Evolutionary conservation across 2,797 vertebrate genomes (phyloP).

Genomic region (Cynodonichthys magdalenae): DNA sequence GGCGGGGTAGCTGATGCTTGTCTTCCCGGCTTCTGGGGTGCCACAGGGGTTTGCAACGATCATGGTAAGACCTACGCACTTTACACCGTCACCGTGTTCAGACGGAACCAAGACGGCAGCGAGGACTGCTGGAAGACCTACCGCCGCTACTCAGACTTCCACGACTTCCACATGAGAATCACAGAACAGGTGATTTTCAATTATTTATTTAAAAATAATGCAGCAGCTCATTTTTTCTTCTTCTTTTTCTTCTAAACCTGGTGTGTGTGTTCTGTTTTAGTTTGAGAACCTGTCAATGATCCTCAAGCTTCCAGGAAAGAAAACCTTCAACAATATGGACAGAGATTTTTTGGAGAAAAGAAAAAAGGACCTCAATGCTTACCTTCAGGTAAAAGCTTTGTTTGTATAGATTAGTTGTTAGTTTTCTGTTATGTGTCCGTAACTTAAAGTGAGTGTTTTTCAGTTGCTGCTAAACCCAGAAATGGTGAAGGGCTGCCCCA

Average conservation of each 20-base stretch:
- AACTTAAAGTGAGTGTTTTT: constrained; percentile 20
- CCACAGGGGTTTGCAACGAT: constrained; percentile 98
- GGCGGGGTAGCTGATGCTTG: constrained; percentile 88
- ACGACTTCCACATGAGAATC: constrained; percentile 99
- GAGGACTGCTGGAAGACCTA: constrained; percentile 98
- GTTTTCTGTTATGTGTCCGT: background rate
- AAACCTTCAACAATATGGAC: constrained; percentile 99
- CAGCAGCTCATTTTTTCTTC: background rate
- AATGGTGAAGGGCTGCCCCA: constrained; percentile 93
- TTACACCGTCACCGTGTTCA: constrained; percentile 95
- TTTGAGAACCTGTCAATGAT: constrained; percentile 93
- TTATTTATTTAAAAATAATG: background rate
- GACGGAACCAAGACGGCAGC: constrained; percentile 83
- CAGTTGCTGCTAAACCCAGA: constrained; percentile 95
- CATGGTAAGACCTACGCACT: constrained; percentile 98
- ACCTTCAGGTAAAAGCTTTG: constrained; percentile 87
- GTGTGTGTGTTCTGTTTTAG: constrained; percentile 68
- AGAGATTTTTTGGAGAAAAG: constrained; percentile 97
- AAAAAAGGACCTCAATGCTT: constrained; percentile 97
- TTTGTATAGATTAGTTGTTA: background rate
- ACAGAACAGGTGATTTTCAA: constrained; percentile 88
- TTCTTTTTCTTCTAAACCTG: background rate
- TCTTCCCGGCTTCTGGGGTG: constrained; percentile 92
- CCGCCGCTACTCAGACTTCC: constrained; percentile 97
- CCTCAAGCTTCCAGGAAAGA: constrained; percentile 96